Evolutionary conservation across 2,797 vertebrate species (phyloP).

Genomic region (Anolis apletophallus): DNA sequence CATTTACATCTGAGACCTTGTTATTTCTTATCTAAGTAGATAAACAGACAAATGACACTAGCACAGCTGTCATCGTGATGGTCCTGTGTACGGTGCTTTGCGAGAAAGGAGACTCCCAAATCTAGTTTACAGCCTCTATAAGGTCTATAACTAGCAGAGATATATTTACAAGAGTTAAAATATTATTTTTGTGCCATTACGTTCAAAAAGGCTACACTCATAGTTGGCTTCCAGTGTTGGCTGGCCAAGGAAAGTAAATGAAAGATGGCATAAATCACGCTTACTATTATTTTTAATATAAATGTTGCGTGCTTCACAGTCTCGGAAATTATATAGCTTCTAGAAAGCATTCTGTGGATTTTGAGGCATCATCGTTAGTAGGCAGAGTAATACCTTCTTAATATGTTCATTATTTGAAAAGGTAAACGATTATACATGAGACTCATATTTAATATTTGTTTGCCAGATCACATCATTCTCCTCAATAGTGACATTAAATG

Average conservation of each 20-base stretch:
- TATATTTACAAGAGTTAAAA: constrained; percentile 32
- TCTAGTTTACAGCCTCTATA: constrained; percentile 43
- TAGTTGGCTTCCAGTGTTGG: background rate
- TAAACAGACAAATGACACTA: constrained; percentile 56
- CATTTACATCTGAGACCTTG: constrained; percentile 57
- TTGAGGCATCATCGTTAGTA: background rate
- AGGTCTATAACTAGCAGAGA: constrained; percentile 27
- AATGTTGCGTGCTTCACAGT: background rate
- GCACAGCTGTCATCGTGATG: constrained; percentile 9
- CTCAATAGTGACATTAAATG: background rate
- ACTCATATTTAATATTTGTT: background rate
- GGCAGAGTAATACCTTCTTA: background rate
- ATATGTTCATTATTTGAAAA: background rate
- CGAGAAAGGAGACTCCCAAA: constrained; percentile 24
- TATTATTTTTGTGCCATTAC: constrained; percentile 4
- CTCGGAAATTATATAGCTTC: background rate
- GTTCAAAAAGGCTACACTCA: background rate
- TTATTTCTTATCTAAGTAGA: constrained; percentile 54
- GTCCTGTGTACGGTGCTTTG: constrained; percentile 14
- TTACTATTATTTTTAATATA: background rate
- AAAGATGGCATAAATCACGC: background rate
- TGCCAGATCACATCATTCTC: background rate
- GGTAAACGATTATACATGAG: background rate
- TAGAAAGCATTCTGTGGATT: background rate
- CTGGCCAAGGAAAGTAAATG: background rate